Evolutionary conservation across 2,888 invertebrate species (phyloP).

Genomic region (Aporophyla lueneburgensis): DNA sequence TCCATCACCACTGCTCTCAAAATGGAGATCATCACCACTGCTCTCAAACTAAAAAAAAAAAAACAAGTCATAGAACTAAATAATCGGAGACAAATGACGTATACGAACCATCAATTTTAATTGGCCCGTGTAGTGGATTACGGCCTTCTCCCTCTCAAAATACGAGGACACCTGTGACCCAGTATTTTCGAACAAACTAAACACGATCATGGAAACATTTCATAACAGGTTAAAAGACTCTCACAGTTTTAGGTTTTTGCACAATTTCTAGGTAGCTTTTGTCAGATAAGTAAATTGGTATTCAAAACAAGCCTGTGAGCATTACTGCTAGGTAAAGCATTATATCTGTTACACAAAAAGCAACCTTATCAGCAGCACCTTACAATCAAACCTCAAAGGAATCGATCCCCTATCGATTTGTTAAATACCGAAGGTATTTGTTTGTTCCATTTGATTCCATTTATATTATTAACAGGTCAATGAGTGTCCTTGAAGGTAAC

Average conservation of each 20-base stretch:
- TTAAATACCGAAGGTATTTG: constrained; percentile 55
- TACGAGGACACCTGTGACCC: no score
- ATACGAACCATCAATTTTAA: no score
- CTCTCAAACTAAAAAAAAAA: no score
- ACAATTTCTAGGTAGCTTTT: no score
- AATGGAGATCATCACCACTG: no score
- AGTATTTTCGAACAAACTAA: not conserved
- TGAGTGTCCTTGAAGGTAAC: constrained; percentile 40
- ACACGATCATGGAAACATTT: not conserved
- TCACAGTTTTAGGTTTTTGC: not conserved
- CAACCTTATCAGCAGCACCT: not conserved
- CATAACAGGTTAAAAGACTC: not conserved
- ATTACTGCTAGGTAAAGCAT: not conserved
- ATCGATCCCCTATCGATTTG: constrained; percentile 52
- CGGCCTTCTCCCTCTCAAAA: no score
- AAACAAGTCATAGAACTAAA: no score
- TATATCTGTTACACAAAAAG: not conserved
- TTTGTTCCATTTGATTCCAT: constrained; percentile 60
- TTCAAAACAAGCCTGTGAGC: not conserved
- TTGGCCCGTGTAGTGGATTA: no score
- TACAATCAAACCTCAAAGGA: constrained; percentile 40
- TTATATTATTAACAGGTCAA: constrained; percentile 58
- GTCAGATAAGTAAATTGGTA: not conserved
- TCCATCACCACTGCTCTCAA: no score
- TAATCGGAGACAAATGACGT: no score